phyloP scores from a whole-genome alignment of 1,140 invertebrate genomes.

The Maniola jurtina region DNA sequence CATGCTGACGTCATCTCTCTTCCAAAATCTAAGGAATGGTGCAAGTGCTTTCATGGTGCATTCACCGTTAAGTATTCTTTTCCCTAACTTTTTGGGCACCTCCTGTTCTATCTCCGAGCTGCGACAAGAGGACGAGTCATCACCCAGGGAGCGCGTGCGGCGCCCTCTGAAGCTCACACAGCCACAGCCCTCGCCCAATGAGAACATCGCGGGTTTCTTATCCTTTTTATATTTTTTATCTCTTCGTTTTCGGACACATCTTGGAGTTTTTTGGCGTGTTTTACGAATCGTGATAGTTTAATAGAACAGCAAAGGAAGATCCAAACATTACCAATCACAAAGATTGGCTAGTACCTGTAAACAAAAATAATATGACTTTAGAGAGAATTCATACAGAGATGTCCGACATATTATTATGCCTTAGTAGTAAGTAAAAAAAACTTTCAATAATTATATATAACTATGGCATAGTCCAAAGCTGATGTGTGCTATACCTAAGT shows the following conservation, averaged over 20 bases:
- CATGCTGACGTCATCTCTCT: constrained; percentile 82
- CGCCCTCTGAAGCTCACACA: constrained; percentile 72
- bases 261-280: constrained; percentile 58
- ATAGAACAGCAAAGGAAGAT: constrained; percentile 13
- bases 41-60: constrained; percentile 73
- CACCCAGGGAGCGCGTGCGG: constrained; percentile 67
- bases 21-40: constrained; percentile 80
- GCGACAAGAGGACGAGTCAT: constrained; percentile 80
- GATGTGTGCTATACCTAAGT: too few species aligned
- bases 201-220: constrained; percentile 72
- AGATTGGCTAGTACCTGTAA: constrained; percentile 44
- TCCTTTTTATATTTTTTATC: constrained; percentile 72
- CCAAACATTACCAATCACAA: constrained; percentile 33
- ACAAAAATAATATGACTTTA: constrained; percentile 24
- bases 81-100: constrained; percentile 60
- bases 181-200: constrained; percentile 70
- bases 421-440: too few species aligned
- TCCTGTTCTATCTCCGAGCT: constrained; percentile 80
- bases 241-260: constrained; percentile 74
- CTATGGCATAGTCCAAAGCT: too few species aligned
- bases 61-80: constrained; percentile 61
- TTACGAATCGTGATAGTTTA: constrained; percentile 63
- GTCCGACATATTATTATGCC: too few species aligned
- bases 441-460: too few species aligned
- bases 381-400: too few species aligned